Evolutionary conservation across 1,140 invertebrate genomes (phyloP).

Genomic region (Melanaphis sacchari): DNA sequence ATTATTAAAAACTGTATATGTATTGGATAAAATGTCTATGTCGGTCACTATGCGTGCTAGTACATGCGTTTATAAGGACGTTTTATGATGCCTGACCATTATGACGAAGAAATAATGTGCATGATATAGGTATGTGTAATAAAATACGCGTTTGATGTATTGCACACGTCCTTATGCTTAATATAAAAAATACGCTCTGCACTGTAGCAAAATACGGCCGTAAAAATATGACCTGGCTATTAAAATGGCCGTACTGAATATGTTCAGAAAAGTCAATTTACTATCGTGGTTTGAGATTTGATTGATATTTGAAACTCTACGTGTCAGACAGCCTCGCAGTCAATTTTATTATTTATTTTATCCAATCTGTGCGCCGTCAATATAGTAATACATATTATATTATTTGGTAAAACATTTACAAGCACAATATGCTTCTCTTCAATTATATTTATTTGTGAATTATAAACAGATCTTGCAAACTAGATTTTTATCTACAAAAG

Average conservation of each 20-base stretch:
- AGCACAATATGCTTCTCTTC: too few relatives aligned
- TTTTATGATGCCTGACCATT: not conserved
- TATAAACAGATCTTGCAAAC: too few relatives aligned
- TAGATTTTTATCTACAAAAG: too few relatives aligned
- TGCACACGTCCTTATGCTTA: not conserved
- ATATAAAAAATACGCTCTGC: too few relatives aligned
- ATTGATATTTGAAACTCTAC: constrained; percentile 14
- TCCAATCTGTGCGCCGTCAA: not conserved
- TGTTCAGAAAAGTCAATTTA: not conserved
- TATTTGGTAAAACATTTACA: not conserved
- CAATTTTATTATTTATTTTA: not conserved
- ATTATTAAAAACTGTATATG: not conserved
- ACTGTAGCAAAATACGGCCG: not conserved
- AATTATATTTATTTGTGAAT: too few relatives aligned
- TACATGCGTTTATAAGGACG: not conserved
- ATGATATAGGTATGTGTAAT: not conserved
- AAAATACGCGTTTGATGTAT: constrained; percentile 1
- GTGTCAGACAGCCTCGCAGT: not conserved
- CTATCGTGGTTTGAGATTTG: not conserved
- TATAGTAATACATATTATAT: not conserved
- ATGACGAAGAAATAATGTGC: not conserved
- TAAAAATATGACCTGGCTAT: not conserved
- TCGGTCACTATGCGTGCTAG: not conserved
- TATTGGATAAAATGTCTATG: not conserved
- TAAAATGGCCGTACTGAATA: not conserved